Base-by-base conservation (phyloP, 1,140 invertebrate genomes). In the Drosophila subpulchrella region DNA sequence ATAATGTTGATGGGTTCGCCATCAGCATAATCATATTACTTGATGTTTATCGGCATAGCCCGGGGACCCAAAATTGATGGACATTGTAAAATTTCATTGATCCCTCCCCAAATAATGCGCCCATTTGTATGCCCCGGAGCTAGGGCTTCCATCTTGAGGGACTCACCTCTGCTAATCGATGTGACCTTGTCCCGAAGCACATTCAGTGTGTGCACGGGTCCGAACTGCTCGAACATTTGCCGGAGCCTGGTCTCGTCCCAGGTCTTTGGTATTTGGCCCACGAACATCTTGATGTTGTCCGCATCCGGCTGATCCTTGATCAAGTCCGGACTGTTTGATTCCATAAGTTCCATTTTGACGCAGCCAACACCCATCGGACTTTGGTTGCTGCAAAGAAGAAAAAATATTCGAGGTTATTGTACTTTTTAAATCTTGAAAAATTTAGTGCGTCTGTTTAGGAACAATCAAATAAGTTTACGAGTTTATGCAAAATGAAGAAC, bases 231-330 rank as follows among this genome's bases (percentile, higher is more conserved):
- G 93, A 99, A 99, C 95, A 99, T 96, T 90, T 96, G 95, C 74
- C 96, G 95, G 12, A 99, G 95, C 91, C 99, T 98, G 90, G 96
- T 96, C 93, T 99, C 99, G 93, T 98, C 97, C 98, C 99, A 99
- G 55, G 96, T 96, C 55, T 98, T 95, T 6, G 99, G 98, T 90
- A 99, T 98, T 93, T 99, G 97, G 30, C 97, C 97, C 32, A 99
- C 98, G 94, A 99, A 99, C 98, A 99, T 99, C 95, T 99, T 99
- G 86, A 99, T 99, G 90, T 98, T 97, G 93, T 99, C 98, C 2
- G 97, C 95, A 94, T 99, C 99, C 1, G 98, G 98, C 92, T 96
- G 95, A 79, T 95, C 95, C 65, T 94, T 90, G 56, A 50, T 30
- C 15, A 71, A 39, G 12, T 91, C 81, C 13, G n/a, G 39, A 7